Percentiles rank a stretch among this genome's conserved stretches.
Evolutionary conservation across 2,888 invertebrate species (phyloP).

Genomic region (Thymelicus lineola): DNA sequence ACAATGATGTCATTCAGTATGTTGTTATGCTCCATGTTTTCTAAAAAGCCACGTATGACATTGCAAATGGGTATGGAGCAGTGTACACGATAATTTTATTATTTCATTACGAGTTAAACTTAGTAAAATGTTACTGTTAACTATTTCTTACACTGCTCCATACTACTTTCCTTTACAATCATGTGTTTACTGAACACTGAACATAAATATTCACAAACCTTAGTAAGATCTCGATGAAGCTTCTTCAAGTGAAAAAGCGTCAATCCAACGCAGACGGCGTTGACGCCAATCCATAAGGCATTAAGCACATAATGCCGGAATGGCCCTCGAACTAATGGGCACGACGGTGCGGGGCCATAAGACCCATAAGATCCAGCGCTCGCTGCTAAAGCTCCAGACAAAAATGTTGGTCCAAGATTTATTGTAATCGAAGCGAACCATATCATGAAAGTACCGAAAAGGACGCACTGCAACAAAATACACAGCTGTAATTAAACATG

Average conservation of each 20-base stretch:
- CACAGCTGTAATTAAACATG: slow-evolving; percentile 24
- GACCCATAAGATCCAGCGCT: slow-evolving; percentile 90
- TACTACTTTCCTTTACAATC: slow-evolving; percentile 52
- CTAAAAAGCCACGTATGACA: slow-evolving; percentile 62
- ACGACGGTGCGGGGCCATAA: slow-evolving; percentile 90
- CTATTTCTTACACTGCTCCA: slow-evolving; percentile 55
- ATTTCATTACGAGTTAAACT: slow-evolving; percentile 12
- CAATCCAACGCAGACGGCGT: slow-evolving; percentile 93
- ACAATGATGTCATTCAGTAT: slow-evolving; percentile 58
- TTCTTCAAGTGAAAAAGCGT: slow-evolving; percentile 93
- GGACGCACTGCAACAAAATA: slow-evolving; percentile 89
- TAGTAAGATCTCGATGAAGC: slow-evolving; percentile 92
- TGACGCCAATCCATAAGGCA: slow-evolving; percentile 95
- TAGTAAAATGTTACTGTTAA: slow-evolving; percentile 36
- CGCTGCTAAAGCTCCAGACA: slow-evolving; percentile 93
- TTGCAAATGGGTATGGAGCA: slow-evolving; percentile 67
- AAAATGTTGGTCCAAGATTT: slow-evolving; percentile 94
- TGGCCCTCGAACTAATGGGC: slow-evolving; percentile 94
- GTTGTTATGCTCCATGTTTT: slow-evolving; percentile 51
- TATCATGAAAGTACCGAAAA: slow-evolving; percentile 96
- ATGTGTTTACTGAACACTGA: slow-evolving; percentile 39
- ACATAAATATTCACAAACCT: slow-evolving; percentile 71
- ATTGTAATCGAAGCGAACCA: slow-evolving; percentile 97
- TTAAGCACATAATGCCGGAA: slow-evolving; percentile 96
- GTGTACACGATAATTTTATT: slow-evolving; percentile 40